Percentiles rank a stretch among this genome's conserved stretches.
Conservation (phyloP, 2,113 vertebrate genomes). For the Capreolus pygargus region DNA sequence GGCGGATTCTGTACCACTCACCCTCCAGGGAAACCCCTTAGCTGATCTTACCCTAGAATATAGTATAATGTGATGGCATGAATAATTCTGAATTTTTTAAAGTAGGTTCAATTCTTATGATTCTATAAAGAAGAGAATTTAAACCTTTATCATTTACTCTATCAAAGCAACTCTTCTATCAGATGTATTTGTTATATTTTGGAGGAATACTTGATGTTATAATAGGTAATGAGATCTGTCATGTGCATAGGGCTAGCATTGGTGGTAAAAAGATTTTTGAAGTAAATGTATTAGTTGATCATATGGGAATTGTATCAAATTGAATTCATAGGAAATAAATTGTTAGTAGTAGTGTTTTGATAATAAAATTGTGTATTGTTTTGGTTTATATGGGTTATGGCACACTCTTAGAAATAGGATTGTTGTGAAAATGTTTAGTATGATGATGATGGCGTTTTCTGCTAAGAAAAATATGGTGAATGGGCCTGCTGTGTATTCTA, state of each 20-base stretch:
- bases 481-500: accelerated
- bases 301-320: neutral
- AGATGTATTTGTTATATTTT: neutral
- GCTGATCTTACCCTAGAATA: neutral
- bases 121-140: neutral
- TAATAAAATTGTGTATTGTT: neutral
- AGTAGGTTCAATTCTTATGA: neutral
- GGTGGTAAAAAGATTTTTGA: neutral
- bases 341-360: neutral
- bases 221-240: neutral
- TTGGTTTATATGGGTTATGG: neutral
- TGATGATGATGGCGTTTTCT: neutral
- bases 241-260: neutral
- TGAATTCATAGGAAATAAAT: neutral
- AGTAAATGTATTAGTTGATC: neutral
- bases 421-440: neutral
- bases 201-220: neutral
- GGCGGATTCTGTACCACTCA: neutral
- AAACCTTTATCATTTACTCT: neutral
- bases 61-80: neutral
- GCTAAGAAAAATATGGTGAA: neutral
- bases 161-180: neutral
- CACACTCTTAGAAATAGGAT: neutral
- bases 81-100: neutral
- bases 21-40: neutral